Base-by-base conservation (phyloP, 2,113 vertebrate species). In the Scalopus aquaticus region DNA sequence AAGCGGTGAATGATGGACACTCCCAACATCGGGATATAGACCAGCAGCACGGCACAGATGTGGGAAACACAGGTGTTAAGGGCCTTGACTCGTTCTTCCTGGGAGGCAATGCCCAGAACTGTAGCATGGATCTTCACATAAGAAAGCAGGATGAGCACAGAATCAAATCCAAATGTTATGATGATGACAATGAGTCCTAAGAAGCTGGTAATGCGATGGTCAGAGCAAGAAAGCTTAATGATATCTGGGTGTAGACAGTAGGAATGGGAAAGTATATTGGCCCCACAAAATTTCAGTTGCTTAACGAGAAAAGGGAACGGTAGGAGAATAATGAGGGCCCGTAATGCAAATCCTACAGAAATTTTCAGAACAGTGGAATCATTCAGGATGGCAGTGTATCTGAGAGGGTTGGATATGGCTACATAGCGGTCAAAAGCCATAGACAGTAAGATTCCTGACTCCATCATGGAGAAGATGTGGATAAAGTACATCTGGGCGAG, bases 401-500 rank as follows among this genome's bases (percentile, higher is more conserved):
- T 24, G 65, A 97, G 92, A 0, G 94, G 96, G 3, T 87, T 86
- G 58, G 78, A 93, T 39, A 89, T 60, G 26, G 95, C 92, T 30
- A 95, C 0, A 1, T 93, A 95, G 86, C 62, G 90, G 80, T 96
- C 96, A 32, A 96, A 93, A 78, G 82, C 62, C 91, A 93, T 87
- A 19, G 46, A 49, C 9, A 89, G 16, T 32, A 89, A 56, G 32
- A 94, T 35, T 44, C 95, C 93, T 0, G 93, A 96, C 58, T 97
- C 94, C 32, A 96, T 49, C 20, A 46, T 85, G 0, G 92, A 91
- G 54, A 62, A 95, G 44, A 79, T 28, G 0, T 92, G 94, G 32
- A 96, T 94, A 51, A 95, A 90, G 60, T 70, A 96, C 94, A 96
- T 96, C 79, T 97, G 96, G 19, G 70, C 72, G 2, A 97, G 81